phyloP scores from a whole-genome alignment of 1,140 invertebrate species.

The Caenorhabditis latens region DNA sequence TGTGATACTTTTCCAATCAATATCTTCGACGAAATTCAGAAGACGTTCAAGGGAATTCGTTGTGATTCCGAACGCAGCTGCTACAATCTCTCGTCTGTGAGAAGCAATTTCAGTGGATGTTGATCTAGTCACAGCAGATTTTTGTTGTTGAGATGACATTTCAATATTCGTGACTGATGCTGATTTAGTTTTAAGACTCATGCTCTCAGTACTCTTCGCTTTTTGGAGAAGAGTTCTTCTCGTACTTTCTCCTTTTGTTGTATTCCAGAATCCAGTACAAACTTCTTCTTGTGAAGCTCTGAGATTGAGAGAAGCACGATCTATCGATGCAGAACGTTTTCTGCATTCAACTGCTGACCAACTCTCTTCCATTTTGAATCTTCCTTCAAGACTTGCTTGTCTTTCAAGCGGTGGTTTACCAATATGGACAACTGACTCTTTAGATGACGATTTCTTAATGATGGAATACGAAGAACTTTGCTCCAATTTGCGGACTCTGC shows the following conservation, averaged over 20 bases:
- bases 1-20: conserved; percentile 26
- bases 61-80: conserved; percentile 34
- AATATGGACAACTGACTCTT: conserved; percentile 1
- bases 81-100: conserved; percentile 48
- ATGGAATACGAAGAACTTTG: conserved; percentile 46
- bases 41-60: conserved; percentile 34
- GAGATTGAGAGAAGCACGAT: conserved; percentile 35
- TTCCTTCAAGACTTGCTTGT: conserved; percentile 53
- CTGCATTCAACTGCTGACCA: conserved; percentile 38
- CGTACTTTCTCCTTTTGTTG: conserved; percentile 42
- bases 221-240: conserved; percentile 35
- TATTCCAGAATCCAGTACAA: conserved; percentile 44
- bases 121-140: neutral
- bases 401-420: conserved; percentile 19
- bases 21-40: conserved; percentile 25
- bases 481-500: conserved; percentile 8
- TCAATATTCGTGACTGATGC: neutral
- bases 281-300: conserved; percentile 46
- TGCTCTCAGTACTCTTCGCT: conserved; percentile 14
- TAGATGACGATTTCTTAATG: conserved; percentile 25
- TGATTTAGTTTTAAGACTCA: conserved; percentile 24
- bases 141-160: neutral
- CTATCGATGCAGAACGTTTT: conserved; percentile 30
- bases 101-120: conserved; percentile 20
- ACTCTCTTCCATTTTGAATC: conserved; percentile 48